These are phyloP conservation scores for Anagrus nilaparvatae DNA, from an alignment of 1,140 invertebrate genomes.

Conservation along the genomic window DNA sequence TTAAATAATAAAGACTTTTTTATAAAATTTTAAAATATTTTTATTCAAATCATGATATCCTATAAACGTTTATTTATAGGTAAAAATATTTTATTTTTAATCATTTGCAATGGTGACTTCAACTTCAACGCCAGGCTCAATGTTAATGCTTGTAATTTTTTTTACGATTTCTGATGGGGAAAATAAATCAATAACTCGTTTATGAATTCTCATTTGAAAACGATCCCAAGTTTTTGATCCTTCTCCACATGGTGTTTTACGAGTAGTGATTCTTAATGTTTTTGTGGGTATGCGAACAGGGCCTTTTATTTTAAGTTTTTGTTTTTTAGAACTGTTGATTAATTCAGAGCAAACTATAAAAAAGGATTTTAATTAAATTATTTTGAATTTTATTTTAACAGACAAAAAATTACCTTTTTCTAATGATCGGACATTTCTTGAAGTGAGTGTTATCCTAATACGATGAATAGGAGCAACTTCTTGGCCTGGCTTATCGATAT, in stretches of 20 bases:
- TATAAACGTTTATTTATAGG: too few relatives aligned
- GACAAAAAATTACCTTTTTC: slow-evolving; percentile 74
- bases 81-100: slow-evolving; percentile 46
- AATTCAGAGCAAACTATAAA: slow-evolving; percentile 92
- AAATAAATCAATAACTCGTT: slow-evolving; percentile 95
- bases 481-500: slow-evolving; percentile 73
- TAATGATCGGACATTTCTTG: slow-evolving; percentile 89
- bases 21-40: too few relatives aligned
- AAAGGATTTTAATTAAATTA: neutral
- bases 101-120: slow-evolving; percentile 97
- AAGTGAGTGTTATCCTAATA: slow-evolving; percentile 96
- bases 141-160: slow-evolving; percentile 97
- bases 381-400: neutral
- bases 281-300: slow-evolving; percentile 96
- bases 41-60: too few relatives aligned
- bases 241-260: slow-evolving; percentile 99
- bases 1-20: too few relatives aligned
- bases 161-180: slow-evolving; percentile 97
- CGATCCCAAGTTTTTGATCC: slow-evolving; percentile 99
- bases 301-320: slow-evolving; percentile 92
- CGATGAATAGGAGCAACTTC: slow-evolving; percentile 79
- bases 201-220: slow-evolving; percentile 97
- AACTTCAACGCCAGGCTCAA: slow-evolving; percentile 98
- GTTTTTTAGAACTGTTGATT: slow-evolving; percentile 92
- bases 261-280: slow-evolving; percentile 89